Percentiles rank a stretch among this genome's conserved stretches.
Conservation (phyloP, 2,888 invertebrate genomes). For the Pasiphila rectangulata region DNA sequence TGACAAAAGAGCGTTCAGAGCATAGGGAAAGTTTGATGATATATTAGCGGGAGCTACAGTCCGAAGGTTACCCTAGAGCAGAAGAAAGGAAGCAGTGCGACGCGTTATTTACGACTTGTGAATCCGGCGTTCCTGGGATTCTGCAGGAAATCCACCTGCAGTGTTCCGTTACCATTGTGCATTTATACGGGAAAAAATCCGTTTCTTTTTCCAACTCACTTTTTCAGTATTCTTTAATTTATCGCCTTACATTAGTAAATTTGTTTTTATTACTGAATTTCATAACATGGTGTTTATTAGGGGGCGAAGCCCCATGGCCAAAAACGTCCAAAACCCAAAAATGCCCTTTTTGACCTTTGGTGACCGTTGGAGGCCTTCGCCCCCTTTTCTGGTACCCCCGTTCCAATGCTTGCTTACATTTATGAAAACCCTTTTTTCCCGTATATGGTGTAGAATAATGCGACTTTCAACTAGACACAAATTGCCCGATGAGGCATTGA, state of each 20-base stretch:
- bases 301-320: too few relatives aligned
- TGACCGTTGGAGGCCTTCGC: too few relatives aligned
- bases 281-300: background rate
- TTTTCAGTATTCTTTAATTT: conserved; percentile 11
- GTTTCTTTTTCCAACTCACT: conserved; percentile 33
- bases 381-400: too few relatives aligned
- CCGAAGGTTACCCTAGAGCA: conserved; percentile 50
- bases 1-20: conserved; percentile 27
- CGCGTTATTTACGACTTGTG: conserved; percentile 71
- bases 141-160: conserved; percentile 61
- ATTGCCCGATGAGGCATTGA: conserved; percentile 43
- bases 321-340: too few relatives aligned
- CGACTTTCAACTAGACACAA: conserved; percentile 27
- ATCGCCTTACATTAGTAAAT: background rate
- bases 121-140: conserved; percentile 63
- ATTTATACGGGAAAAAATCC: conserved; percentile 31
- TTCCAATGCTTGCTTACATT: too few relatives aligned
- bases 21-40: conserved; percentile 39
- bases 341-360: too few relatives aligned
- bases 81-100: conserved; percentile 67
- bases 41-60: conserved; percentile 49
- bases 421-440: too few relatives aligned
- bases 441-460: background rate
- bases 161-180: conserved; percentile 41
- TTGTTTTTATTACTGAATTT: background rate